Evolutionary conservation across 1,140 invertebrate genomes (phyloP), one percentile per base, ranked within the genome.

Genomic region (Drosophila seguyi): DNA sequence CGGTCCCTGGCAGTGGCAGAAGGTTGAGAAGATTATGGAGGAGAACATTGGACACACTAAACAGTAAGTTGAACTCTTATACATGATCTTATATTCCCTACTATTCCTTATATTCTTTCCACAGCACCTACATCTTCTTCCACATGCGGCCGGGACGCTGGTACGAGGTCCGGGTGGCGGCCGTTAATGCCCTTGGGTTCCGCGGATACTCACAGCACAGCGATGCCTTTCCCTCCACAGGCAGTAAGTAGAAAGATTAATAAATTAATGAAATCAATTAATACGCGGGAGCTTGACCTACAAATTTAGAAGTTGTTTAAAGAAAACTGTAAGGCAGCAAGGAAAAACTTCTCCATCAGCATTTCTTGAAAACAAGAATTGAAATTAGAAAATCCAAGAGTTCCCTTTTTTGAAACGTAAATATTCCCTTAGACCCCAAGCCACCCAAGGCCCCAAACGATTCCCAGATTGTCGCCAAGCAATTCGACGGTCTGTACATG

Each of bases 141-240:
- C 94, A 94, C 16, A 90, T 96, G 47, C 95, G 95, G 78, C 95
- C 95, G 0, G 96, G 96, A 18, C 94, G 95, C 18, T 96, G 96
- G 96, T 97, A 97, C 90, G 95, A 96, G 81, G 96, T 96, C 80
- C 94, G 96, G 29, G 95, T 97, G 3, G 96, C 96, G 0, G 95
- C 96, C 2, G 94, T 97, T 0, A 96, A 95, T 85, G 93, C 93
- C 2, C 94, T 95, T 66, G 96, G 96, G 0, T 95, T 95, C 0
- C 92, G 94, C 58, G 96, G 96, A 6, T 97, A 95, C 81, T 96
- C 96, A 0, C 84, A 93, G 16, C 94, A 94, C 0, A 96, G 95
- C 8, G 80, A 93, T 7, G 94, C 94, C 0, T 96, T 96, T 79
- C 95, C 94, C 36, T 94, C 95, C 1, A 93, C 94, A 44, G 93